These are phyloP conservation scores for Crotalus tigris DNA, from an alignment of 2,113 vertebrate genomes.

Conservation along the genomic window DNA sequence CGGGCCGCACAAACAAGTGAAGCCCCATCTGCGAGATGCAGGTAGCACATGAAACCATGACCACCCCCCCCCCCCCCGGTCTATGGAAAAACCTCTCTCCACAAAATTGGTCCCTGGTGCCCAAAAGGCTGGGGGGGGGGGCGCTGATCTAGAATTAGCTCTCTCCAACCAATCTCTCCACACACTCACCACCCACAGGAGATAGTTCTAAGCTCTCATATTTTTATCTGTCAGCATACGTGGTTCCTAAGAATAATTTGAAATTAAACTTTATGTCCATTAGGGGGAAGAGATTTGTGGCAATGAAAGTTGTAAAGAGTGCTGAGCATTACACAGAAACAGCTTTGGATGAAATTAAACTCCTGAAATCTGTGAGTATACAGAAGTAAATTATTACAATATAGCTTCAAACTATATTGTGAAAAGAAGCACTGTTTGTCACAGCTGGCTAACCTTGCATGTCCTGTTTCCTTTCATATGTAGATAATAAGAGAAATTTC, in stretches of 20 bases:
- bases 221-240: neutral
- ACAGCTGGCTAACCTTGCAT: neutral
- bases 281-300: constrained; percentile 91
- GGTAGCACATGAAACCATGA: neutral
- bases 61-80: neutral
- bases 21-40: neutral
- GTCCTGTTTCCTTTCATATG: neutral
- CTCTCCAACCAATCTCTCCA: neutral
- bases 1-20: neutral
- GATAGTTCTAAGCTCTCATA: neutral
- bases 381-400: neutral
- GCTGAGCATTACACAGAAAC: constrained; percentile 99
- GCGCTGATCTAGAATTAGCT: neutral
- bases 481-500: neutral
- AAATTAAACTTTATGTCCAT: constrained; percentile 29
- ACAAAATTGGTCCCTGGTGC: neutral
- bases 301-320: constrained; percentile 99
- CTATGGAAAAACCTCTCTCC: neutral
- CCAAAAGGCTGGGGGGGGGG: neutral
- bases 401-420: neutral
- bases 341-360: constrained; percentile 93
- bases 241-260: constrained; percentile 1
- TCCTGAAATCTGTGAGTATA: constrained; percentile 87
- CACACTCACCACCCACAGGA: neutral
- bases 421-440: neutral